Conservation (phyloP, 2,888 invertebrate species). For the Homarus gammarus region DNA sequence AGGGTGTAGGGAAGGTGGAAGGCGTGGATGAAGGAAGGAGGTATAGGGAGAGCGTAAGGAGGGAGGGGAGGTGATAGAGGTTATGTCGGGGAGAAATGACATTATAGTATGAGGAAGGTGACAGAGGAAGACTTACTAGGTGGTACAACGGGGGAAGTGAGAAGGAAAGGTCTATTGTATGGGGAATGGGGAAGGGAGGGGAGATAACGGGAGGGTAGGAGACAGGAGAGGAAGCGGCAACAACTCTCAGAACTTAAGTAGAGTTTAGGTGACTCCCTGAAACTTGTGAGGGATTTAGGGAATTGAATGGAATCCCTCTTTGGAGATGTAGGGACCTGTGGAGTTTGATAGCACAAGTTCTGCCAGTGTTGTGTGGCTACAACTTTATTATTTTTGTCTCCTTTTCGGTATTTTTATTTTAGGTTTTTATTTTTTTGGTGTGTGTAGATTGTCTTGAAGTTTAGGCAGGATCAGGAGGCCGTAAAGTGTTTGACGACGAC, state of each 20-base stretch:
- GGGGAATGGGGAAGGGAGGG: not conserved
- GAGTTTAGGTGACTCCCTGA: conserved; percentile 31
- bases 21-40: no score
- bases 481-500: conserved; percentile 14
- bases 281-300: conserved; percentile 41
- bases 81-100: no score
- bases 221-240: not conserved
- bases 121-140: no score
- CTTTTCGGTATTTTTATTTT: no score
- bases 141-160: not conserved
- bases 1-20: not conserved
- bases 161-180: no score
- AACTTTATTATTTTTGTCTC: no score
- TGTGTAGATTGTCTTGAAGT: conserved; percentile 49
- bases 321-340: conserved; percentile 27
- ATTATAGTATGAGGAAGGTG: no score
- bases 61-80: not conserved
- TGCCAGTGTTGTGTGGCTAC: conserved; percentile 23
- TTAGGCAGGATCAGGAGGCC: conserved; percentile 21
- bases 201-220: conserved; percentile 1
- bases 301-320: conserved; percentile 41
- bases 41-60: not conserved
- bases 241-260: conserved; percentile 23
- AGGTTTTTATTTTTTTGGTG: conserved; percentile 27
- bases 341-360: conserved; percentile 29